These are phyloP conservation scores for Penaeus chinensis DNA, from an alignment of 1,140 invertebrate species.

Conservation along the genomic window DNA sequence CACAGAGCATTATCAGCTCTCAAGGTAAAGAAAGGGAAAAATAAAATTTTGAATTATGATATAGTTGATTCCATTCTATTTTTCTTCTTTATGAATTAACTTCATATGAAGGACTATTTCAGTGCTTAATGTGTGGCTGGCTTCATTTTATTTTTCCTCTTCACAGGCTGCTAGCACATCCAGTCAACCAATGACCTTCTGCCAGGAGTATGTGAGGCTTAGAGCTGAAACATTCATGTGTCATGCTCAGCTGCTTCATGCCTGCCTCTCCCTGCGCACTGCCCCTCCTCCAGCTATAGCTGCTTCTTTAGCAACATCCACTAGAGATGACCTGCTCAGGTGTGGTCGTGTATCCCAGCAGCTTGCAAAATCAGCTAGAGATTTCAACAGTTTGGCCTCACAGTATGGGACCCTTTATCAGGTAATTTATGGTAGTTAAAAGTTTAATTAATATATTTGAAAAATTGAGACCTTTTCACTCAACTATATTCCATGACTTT, in stretches of 20 bases:
- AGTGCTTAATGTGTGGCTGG: neutral
- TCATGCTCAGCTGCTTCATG: slow-evolving; percentile 79
- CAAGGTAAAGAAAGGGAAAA: slow-evolving; percentile 71
- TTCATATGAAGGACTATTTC: neutral
- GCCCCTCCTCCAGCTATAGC: slow-evolving; percentile 94
- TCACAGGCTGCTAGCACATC: slow-evolving; percentile 79
- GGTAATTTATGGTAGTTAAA: slow-evolving; percentile 16
- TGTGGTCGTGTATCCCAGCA: slow-evolving; percentile 86
- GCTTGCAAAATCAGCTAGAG: slow-evolving; percentile 81
- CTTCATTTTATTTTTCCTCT: slow-evolving; percentile 76
- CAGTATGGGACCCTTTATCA: slow-evolving; percentile 83
- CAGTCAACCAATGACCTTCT: slow-evolving; percentile 57
- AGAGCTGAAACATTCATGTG: slow-evolving; percentile 83
- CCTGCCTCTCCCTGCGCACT: slow-evolving; percentile 85
- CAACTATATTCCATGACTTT: neutral
- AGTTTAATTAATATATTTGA: too few relatives aligned
- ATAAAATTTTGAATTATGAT: neutral
- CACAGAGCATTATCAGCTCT: slow-evolving; percentile 78
- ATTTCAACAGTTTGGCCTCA: slow-evolving; percentile 80
- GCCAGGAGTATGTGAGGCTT: slow-evolving; percentile 75
- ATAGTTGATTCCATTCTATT: neutral
- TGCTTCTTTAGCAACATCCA: slow-evolving; percentile 78
- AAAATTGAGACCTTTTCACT: neutral
- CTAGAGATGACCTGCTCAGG: slow-evolving; percentile 82
- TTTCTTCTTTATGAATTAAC: neutral